Evolutionary conservation across 1,140 invertebrate genomes (phyloP).

Genomic region (Platorchestia sp.): DNA sequence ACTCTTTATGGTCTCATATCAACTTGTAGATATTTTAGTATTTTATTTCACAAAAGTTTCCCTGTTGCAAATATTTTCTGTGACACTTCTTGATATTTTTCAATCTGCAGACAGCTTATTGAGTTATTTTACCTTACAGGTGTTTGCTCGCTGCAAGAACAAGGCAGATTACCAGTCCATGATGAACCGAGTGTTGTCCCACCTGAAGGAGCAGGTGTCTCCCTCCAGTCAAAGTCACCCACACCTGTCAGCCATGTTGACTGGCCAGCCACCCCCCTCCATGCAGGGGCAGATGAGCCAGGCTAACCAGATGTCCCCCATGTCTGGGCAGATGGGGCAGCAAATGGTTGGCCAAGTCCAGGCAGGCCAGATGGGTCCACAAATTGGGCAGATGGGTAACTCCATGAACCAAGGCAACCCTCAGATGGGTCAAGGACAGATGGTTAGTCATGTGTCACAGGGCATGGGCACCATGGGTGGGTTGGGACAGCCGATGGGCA

Average conservation of each 20-base stretch:
- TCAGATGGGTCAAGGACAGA: constrained; percentile 61
- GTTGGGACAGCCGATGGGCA: constrained; percentile 43
- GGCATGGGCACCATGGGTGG: constrained; percentile 55
- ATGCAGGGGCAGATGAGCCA: constrained; percentile 44
- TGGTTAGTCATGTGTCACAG: constrained; percentile 60
- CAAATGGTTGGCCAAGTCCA: background rate
- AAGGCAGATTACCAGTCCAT: constrained; percentile 59
- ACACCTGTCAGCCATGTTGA: constrained; percentile 60
- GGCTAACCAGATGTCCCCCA: constrained; percentile 40
- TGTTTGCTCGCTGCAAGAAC: constrained; percentile 59
- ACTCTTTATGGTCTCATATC: too few species aligned
- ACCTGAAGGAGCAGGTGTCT: constrained; percentile 53
- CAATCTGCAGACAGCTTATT: too few species aligned
- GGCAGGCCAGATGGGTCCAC: constrained; percentile 26
- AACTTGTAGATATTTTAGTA: too few species aligned
- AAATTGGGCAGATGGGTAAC: constrained; percentile 44
- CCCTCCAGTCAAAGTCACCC: constrained; percentile 60
- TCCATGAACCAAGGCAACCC: constrained; percentile 57
- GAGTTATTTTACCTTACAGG: constrained; percentile 59
- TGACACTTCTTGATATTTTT: too few species aligned
- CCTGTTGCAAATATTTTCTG: too few species aligned
- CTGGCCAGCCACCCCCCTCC: constrained; percentile 57
- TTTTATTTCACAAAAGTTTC: too few species aligned
- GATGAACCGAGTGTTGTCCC: constrained; percentile 57
- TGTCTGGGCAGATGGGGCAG: constrained; percentile 37